These are phyloP conservation scores for Lepidurus couesii DNA, from an alignment of 1,140 invertebrate genomes.

Conservation along the genomic window DNA sequence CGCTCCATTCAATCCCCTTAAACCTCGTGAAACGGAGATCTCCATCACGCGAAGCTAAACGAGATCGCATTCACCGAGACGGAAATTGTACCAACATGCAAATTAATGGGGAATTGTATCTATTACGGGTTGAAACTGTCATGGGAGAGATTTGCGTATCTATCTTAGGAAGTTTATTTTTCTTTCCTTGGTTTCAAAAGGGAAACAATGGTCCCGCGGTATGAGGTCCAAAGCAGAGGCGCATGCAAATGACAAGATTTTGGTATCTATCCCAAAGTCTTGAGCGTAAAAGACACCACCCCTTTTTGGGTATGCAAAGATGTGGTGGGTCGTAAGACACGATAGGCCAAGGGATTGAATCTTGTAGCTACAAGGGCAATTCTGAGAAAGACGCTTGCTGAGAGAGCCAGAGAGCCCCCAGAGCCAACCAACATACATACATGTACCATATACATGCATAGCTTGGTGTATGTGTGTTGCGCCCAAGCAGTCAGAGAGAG, in stretches of 20 bases:
- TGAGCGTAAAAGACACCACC: background rate
- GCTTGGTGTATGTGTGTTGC: background rate
- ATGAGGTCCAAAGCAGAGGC: background rate
- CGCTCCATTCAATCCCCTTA: no score
- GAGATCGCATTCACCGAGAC: no score
- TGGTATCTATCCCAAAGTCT: background rate
- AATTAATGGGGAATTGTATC: no score
- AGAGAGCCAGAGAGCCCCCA: background rate
- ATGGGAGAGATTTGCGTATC: no score
- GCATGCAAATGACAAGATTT: slow-evolving; percentile 14
- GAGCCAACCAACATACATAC: slow-evolving; percentile 1
- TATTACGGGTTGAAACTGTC: no score
- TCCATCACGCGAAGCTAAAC: no score
- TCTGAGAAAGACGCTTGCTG: slow-evolving; percentile 16
- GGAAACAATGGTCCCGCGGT: background rate
- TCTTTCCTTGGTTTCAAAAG: no score
- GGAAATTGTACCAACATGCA: no score
- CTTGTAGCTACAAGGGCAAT: slow-evolving; percentile 11
- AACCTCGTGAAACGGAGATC: no score
- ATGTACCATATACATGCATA: background rate
- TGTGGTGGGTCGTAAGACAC: slow-evolving; percentile 17
- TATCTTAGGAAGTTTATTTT: no score
- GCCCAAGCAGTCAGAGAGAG: background rate
- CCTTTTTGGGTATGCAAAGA: slow-evolving; percentile 16
- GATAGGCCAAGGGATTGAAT: slow-evolving; percentile 15